phyloP scores from a whole-genome alignment of 2,888 invertebrate species.

The Philaethria dido region DNA sequence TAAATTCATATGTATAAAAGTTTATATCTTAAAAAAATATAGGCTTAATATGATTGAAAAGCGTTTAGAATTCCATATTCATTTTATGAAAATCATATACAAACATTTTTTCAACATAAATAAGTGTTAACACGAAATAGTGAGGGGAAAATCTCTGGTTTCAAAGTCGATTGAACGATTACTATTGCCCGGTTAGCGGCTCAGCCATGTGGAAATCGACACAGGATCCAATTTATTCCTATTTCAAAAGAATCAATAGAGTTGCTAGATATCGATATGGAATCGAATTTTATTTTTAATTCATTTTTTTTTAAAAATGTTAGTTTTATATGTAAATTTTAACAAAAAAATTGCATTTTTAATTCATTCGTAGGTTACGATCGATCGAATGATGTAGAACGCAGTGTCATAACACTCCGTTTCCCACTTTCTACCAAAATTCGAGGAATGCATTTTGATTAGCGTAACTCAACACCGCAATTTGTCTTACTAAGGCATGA shows the following conservation, averaged over 20 bases:
- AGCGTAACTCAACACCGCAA: too few species aligned
- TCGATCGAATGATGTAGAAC: too few species aligned
- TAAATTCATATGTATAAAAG: too few species aligned
- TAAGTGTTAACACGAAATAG: slow-evolving; percentile 36
- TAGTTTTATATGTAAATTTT: too few species aligned
- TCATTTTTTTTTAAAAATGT: not conserved
- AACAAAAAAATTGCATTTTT: too few species aligned
- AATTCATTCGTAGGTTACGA: too few species aligned
- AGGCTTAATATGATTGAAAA: not conserved
- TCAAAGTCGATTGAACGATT: slow-evolving; percentile 46
- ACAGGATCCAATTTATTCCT: slow-evolving; percentile 47
- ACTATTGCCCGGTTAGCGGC: slow-evolving; percentile 42
- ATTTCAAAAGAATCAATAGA: slow-evolving; percentile 43
- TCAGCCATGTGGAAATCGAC: slow-evolving; percentile 43
- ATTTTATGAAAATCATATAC: not conserved
- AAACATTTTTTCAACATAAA: slow-evolving; percentile 24
- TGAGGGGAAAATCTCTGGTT: slow-evolving; percentile 38
- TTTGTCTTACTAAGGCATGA: too few species aligned
- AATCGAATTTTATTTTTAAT: not conserved
- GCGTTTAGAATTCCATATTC: not conserved
- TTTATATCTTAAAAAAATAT: not conserved
- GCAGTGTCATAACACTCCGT: too few species aligned
- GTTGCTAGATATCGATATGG: slow-evolving; percentile 37
- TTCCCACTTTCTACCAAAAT: too few species aligned
- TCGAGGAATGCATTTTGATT: too few species aligned